Base-by-base conservation (phyloP, 2,888 invertebrate genomes). In the Hetaerina titia region DNA sequence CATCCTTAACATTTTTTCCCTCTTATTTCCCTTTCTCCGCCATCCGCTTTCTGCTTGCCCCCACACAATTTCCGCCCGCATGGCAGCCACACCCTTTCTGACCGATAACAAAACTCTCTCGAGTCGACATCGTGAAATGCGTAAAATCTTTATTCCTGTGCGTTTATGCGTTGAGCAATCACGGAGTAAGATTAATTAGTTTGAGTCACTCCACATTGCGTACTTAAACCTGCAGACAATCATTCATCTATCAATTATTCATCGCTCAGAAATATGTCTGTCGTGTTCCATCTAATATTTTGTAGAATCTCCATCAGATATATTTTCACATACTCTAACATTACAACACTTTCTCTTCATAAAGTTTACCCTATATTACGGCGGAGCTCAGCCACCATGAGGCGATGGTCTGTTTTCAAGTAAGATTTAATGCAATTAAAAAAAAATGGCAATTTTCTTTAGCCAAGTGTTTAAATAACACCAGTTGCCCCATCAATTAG, bases 51-150 rank as follows among this genome's bases (percentile, higher is more conserved):
- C 81, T 31, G 81, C 81, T 31, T 11, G 81, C 19, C 81, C 81
- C 31, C 81, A 31, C 81, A 81, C 81, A 81, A 31, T 81, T 31
- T 81, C 81, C 81, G 81, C 81, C 81, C 69, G 22, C 69, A 81
- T 31, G 13, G 13, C 25, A 31, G 15, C 81, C 81, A 81, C 81
- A 31, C 81, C 81, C 81, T 15, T 11, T 2, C 31, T 22, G 13
- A 31, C 81, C 25, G 81, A 81, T 81, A 81, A 81, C 81, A 81
- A 81, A 31, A 81, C 13, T 31, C 31, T 31, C 45, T 13, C 15
- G 81, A 81, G 81, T 31, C 81, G 31, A 81, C 81, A 31, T 25
- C 81, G n/a, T 31, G 81, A 31, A 31, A 15, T 25, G 9, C 22
- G 74, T 11, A 31, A 81, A 81, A 81, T 25, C 13, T 81, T 81